Conservation (phyloP, 2,888 invertebrate genomes). For the Pecten maximus region DNA sequence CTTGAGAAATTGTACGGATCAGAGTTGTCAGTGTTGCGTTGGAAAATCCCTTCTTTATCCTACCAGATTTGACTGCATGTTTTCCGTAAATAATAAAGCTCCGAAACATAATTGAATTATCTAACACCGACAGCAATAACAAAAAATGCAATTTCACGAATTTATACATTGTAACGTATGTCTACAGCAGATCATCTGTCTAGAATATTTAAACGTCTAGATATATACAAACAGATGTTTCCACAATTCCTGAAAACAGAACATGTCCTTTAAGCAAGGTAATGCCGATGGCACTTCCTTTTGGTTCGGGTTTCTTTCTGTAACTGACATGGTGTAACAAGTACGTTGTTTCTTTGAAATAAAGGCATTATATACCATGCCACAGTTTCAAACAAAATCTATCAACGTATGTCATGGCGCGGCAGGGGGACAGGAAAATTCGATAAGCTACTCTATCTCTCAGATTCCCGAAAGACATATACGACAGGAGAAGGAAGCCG, state of each 20-base stretch:
- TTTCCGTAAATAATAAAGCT: no score
- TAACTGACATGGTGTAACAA: neutral
- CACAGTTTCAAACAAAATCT: neutral
- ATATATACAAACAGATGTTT: neutral
- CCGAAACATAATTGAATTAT: no score
- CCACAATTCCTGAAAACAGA: neutral
- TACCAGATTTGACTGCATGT: no score
- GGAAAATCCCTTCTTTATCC: no score
- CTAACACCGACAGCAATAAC: no score
- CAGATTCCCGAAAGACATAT: constrained; percentile 19
- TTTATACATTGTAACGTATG: neutral
- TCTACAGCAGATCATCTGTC: neutral
- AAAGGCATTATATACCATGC: neutral
- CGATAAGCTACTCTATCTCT: constrained; percentile 26
- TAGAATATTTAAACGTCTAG: neutral
- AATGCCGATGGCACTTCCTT: neutral
- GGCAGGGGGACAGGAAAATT: neutral
- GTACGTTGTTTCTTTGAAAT: constrained; percentile 1
- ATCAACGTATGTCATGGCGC: neutral
- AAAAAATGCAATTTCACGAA: neutral
- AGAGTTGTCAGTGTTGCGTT: no score
- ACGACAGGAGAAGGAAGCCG: constrained; percentile 23
- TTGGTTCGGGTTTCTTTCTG: neutral
- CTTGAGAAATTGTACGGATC: no score
- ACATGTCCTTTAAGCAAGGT: neutral